Evolutionary conservation across 2,888 invertebrate species (phyloP), one percentile per base, ranked within the genome.

Genomic region (Acanthococcus lagerstroemiae): DNA sequence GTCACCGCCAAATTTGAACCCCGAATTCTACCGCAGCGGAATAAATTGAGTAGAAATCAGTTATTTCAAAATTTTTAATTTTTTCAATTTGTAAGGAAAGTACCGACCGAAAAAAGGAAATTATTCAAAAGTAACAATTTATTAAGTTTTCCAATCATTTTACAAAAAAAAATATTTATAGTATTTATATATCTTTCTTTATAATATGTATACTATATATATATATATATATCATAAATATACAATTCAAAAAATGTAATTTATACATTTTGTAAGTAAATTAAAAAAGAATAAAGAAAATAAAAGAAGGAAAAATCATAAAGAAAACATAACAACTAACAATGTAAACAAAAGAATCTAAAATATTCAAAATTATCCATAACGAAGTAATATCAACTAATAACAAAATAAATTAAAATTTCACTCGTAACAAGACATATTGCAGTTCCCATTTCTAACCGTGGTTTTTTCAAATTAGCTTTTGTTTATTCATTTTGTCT

Each of bases 111-210:
- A n/a, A n/a, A n/a, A n/a, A n/a, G n/a, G 37, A 37, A 9, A 45
- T 45, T 52, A 52, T 52, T 58, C 57, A 58, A 58, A 58, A 58
- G 57, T 58, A 58, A 58, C 57, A 58, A 58, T 58, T 58, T 58
- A 58, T 58, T 58, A 58, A 58, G 57, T 58, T 58, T 58, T n/a
- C 56, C 26, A 56, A 22, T 58, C 57, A 58, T 58, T 58, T 58
- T 58, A 58, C 57, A 58, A 58, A 58, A 58, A n/a, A 58, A 58
- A 45, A 45, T 46, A 27, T n/a, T 25, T n/a, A n/a, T n/a, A n/a
- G n/a, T n/a, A n/a, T n/a, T n/a, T n/a, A n/a, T n/a, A n/a, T n/a
- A n/a, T n/a, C 26, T n/a, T 17, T 19, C 17, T 25, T 17, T 22
- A 21, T 44, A 19, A 55, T n/a, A 25, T 27, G 30, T 45, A 45